Evolutionary conservation across 2,113 vertebrate genomes (phyloP).

Genomic region (Semicossyphus pulcher): DNA sequence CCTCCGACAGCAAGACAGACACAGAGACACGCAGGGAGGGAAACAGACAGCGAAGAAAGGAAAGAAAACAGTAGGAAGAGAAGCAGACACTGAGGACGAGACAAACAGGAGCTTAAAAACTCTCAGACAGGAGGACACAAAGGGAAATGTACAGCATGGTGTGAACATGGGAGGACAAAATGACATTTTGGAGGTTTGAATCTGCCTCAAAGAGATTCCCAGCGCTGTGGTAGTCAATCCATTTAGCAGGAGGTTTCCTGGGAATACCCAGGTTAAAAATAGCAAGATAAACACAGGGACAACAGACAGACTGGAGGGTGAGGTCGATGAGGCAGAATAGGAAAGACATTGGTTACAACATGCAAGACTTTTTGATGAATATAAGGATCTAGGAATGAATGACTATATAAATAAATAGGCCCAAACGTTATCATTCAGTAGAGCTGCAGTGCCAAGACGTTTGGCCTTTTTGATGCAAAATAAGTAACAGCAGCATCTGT

Average conservation of each 20-base stretch:
- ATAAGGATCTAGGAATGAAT: neutral
- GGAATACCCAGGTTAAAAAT: slow-evolving; percentile 44
- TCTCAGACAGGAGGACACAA: slow-evolving; percentile 29
- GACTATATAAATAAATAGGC: neutral
- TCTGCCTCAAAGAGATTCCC: neutral
- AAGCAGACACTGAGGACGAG: slow-evolving; percentile 60
- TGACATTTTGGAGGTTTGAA: slow-evolving; percentile 19
- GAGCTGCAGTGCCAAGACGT: neutral
- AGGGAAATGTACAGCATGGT: slow-evolving; percentile 27
- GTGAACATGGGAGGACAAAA: slow-evolving; percentile 23
- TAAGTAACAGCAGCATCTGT: neutral
- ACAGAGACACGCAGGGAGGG: slow-evolving; percentile 66
- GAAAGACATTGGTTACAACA: neutral
- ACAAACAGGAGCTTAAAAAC: slow-evolving; percentile 35
- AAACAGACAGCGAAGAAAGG: slow-evolving; percentile 50
- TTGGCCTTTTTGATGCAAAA: neutral
- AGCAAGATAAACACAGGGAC: slow-evolving; percentile 35
- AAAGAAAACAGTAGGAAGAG: slow-evolving; percentile 14
- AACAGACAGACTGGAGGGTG: slow-evolving; percentile 14
- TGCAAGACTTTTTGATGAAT: slow-evolving; percentile 1
- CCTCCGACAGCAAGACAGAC: slow-evolving; percentile 77
- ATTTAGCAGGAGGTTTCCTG: slow-evolving; percentile 9
- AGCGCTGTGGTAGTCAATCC: neutral
- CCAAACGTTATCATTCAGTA: neutral
- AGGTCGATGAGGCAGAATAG: slow-evolving; percentile 2